A percentile compares a stretch with the other conserved stretches of the same genome.
Conservation (phyloP, 2,113 vertebrate species). For the Heliornis fulica region DNA sequence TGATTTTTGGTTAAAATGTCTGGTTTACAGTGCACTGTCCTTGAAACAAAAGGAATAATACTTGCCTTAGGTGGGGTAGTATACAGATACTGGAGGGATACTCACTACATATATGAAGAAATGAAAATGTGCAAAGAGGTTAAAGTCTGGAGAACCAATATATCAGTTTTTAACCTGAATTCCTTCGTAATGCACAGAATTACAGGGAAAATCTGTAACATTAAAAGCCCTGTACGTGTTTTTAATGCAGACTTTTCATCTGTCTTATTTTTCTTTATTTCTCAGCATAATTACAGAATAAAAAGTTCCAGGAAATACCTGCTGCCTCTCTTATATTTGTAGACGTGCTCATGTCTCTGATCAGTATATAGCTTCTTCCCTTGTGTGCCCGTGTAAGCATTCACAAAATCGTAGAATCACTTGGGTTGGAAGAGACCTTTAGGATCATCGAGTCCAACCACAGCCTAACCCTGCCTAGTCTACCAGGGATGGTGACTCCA, state of each 20-base stretch:
- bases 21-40: background rate
- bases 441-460: no score
- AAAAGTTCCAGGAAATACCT: background rate
- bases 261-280: background rate
- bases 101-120: rapidly evolving
- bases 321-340: background rate
- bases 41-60: background rate
- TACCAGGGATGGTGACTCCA: no score
- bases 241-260: background rate
- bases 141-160: background rate
- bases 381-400: background rate
- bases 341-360: background rate
- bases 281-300: background rate
- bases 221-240: background rate
- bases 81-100: background rate
- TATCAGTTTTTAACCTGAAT: background rate
- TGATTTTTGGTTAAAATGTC: background rate
- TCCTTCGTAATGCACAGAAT: background rate
- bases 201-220: background rate
- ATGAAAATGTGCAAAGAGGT: background rate
- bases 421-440: no score
- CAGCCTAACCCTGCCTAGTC: no score
- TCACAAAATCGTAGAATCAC: no score
- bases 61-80: background rate
- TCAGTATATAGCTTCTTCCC: background rate